These are phyloP conservation scores for Drosophila kikkawai DNA, from an alignment of 1,140 invertebrate species.

Conservation along the genomic window DNA sequence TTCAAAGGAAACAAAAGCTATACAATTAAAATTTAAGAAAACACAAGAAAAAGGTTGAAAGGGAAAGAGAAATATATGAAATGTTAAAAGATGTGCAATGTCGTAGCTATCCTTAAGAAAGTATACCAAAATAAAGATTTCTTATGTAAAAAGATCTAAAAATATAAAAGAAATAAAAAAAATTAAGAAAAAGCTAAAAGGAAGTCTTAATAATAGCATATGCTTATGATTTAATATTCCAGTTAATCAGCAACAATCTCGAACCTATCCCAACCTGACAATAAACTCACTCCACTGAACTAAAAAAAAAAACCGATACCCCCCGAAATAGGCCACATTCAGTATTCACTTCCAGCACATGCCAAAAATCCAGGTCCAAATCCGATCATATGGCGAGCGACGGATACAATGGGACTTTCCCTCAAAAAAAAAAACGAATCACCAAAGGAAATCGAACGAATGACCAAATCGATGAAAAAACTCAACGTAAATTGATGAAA, in stretches of 20 bases:
- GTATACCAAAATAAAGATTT: too few relatives aligned
- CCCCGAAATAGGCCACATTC: constrained; percentile 26
- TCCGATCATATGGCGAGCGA: constrained; percentile 43
- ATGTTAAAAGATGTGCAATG: not conserved
- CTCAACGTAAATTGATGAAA: constrained; percentile 69
- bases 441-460: constrained; percentile 20
- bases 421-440: constrained; percentile 20
- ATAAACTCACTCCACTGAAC: not conserved
- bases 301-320: not conserved
- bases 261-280: constrained; percentile 9
- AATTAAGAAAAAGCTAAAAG: too few relatives aligned
- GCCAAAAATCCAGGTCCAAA: constrained; percentile 28
- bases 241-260: not conserved
- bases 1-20: not conserved
- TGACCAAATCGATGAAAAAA: constrained; percentile 49
- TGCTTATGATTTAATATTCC: not conserved
- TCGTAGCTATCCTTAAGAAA: not conserved
- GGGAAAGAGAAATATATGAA: not conserved
- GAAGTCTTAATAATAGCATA: not conserved
- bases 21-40: not conserved
- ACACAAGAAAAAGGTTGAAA: too few relatives aligned
- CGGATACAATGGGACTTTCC: constrained; percentile 54
- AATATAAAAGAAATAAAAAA: not conserved
- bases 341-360: constrained; percentile 27
- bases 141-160: not conserved